Evolutionary conservation across 2,113 vertebrate species (phyloP), one percentile per base, ranked within the genome.

Genomic region (Lates calcarifer): DNA sequence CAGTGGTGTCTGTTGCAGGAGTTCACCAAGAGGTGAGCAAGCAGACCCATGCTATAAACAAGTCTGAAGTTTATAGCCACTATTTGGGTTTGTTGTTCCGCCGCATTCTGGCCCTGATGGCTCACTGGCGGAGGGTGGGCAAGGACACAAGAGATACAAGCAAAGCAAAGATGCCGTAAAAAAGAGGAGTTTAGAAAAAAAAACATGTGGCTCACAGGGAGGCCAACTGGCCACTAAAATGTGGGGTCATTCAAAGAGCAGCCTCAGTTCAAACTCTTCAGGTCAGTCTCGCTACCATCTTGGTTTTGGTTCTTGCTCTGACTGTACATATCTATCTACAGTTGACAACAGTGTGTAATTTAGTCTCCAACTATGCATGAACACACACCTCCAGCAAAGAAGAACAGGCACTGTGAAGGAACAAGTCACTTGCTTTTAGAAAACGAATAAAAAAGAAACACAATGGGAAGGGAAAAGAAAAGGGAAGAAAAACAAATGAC

Each of bases 21-120:
- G 96, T 95, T 96, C 95, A 96, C 77, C 14, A 2, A 70, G 94
- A 95, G 95, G 96, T 96, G 95, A 96, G 91, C 79, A 89, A 91
- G 91, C 82, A 95, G 95, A 94, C 93, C 89, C 78, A 76, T 26
- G 88, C 89, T 92, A 93, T 96, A 96, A 94, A 96, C 85, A 88
- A 86, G 95, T 96, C 96, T 95, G 29, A 92, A 93, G 95, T 92
- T 91, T 92, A 41, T 91, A 94, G 93, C 93, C 90, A 92, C 92
- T 90, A 90, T 94, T 94, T 90, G 84, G 91, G 85, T 89, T 90
- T 92, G 87, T 89, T 92, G 89, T 90, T 90, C 89, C 33, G 29
- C 75, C 26, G 45, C 89, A 91, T 90, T 91, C 86, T 87, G 85
- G 62, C 55, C 72, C 80, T 72, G 65, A 53, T 45, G 20, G 33